Conservation (phyloP, 2,113 vertebrate species). For the Plectropomus leopardus region DNA sequence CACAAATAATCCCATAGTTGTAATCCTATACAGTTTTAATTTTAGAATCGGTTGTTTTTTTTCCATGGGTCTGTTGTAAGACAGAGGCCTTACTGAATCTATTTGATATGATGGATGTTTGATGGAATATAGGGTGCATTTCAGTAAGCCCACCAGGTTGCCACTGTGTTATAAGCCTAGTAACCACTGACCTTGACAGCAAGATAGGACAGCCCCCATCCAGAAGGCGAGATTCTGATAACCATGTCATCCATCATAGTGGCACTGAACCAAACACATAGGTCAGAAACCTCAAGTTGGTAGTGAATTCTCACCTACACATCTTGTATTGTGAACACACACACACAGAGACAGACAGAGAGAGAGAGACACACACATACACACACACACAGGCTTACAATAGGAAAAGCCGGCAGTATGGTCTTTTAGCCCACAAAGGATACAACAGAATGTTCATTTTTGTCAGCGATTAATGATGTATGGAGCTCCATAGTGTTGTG, state of each 20-base stretch:
- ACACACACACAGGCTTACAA: background rate
- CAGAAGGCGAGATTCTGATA: slow-evolving; percentile 70
- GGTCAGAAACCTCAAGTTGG: slow-evolving; percentile 66
- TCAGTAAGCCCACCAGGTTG: slow-evolving; percentile 60
- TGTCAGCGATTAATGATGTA: slow-evolving; percentile 75
- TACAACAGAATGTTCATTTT: slow-evolving; percentile 65
- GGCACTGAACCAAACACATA: slow-evolving; percentile 67
- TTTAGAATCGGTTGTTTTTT: background rate
- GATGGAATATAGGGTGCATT: slow-evolving; percentile 56
- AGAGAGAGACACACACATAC: background rate
- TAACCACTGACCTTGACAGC: slow-evolving; percentile 80
- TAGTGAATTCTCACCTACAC: slow-evolving; percentile 52
- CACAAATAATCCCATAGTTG: slow-evolving; percentile 4
- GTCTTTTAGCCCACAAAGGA: slow-evolving; percentile 66
- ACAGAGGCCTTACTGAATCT: slow-evolving; percentile 17
- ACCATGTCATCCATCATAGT: slow-evolving; percentile 77
- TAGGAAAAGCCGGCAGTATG: slow-evolving; percentile 6
- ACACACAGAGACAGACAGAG: background rate
- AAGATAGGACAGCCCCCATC: slow-evolving; percentile 69
- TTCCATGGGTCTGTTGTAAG: background rate
- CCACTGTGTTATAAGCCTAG: slow-evolving; percentile 62
- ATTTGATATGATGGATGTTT: slow-evolving; percentile 61
- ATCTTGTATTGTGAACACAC: slow-evolving; percentile 3
- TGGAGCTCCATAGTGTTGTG: slow-evolving; percentile 62
- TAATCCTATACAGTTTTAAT: background rate